phyloP scores from a whole-genome alignment of 2,797 vertebrate genomes.

The Sternarchorhynchus goeldii region DNA sequence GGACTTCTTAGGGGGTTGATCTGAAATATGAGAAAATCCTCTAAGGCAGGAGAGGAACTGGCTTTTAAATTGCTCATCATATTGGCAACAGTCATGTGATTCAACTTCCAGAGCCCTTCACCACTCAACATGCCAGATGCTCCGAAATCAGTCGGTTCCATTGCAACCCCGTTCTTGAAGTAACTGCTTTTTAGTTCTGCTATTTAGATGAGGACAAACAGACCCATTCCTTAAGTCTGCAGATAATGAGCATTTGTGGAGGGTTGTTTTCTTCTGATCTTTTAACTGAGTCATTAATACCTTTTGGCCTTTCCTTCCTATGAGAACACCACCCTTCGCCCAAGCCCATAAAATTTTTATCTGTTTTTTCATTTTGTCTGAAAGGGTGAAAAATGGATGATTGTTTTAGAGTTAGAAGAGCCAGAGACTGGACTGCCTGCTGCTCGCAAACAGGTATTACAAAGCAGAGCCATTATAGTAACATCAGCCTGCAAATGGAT shows the following conservation, averaged over 20 bases:
- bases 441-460: constrained; percentile 54
- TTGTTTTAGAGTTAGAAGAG: constrained; percentile 39
- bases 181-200: constrained; percentile 49
- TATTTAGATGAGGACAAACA: constrained; percentile 25
- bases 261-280: constrained; percentile 37
- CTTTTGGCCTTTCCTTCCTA: constrained; percentile 29
- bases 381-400: constrained; percentile 50
- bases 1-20: background rate
- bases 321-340: constrained; percentile 22
- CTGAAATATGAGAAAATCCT: background rate
- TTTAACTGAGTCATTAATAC: constrained; percentile 44
- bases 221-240: constrained; percentile 26
- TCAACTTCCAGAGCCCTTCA: background rate
- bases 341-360: constrained; percentile 9
- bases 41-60: too few species aligned
- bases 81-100: background rate
- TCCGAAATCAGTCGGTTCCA: constrained; percentile 26
- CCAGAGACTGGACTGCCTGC: constrained; percentile 43
- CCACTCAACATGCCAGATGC: constrained; percentile 8
- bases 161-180: constrained; percentile 32
- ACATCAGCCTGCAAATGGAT: constrained; percentile 53
- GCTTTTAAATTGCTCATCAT: background rate
- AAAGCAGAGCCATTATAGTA: constrained; percentile 51
- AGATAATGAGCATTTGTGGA: constrained; percentile 50
- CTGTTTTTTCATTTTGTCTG: constrained; percentile 37